Evolutionary conservation across 1,140 invertebrate species (phyloP).

Genomic region (Cardiocondyla obscurior): DNA sequence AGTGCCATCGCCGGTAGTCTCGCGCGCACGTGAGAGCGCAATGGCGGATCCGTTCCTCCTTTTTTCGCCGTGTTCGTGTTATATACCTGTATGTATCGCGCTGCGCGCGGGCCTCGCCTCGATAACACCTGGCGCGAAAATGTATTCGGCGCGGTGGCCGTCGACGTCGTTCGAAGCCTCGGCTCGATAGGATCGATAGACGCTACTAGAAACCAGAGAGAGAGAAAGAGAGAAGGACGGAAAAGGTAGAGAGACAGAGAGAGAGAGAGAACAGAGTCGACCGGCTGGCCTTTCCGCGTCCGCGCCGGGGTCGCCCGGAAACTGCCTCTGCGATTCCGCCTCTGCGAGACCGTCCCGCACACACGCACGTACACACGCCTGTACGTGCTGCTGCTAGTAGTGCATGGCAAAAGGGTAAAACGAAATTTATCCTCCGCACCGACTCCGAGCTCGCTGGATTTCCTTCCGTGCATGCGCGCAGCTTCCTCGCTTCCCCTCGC

Average conservation of each 20-base stretch:
- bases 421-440: slow-evolving; percentile 43
- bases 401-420: slow-evolving; percentile 49
- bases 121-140: slow-evolving; percentile 65
- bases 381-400: slow-evolving; percentile 14
- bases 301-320: slow-evolving; percentile 67
- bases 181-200: slow-evolving; percentile 72
- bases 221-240: neutral
- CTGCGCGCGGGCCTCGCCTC: slow-evolving; percentile 55
- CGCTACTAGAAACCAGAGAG: slow-evolving; percentile 60
- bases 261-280: slow-evolving; percentile 18
- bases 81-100: slow-evolving; percentile 32
- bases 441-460: slow-evolving; percentile 29
- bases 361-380: slow-evolving; percentile 5
- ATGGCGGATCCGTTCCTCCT: slow-evolving; percentile 20
- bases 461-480: slow-evolving; percentile 50
- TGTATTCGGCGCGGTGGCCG: slow-evolving; percentile 69
- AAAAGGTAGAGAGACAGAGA: slow-evolving; percentile 3
- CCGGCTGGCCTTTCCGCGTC: slow-evolving; percentile 58
- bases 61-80: slow-evolving; percentile 23
- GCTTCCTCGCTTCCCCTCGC: neutral
- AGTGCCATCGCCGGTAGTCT: slow-evolving; percentile 33
- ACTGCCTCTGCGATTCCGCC: slow-evolving; percentile 66
- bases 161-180: slow-evolving; percentile 66
- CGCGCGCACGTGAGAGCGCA: slow-evolving; percentile 33
- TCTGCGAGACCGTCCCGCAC: slow-evolving; percentile 42